Conservation (phyloP, 2,797 vertebrate species). For the Pangasius sanitwongsei region DNA sequence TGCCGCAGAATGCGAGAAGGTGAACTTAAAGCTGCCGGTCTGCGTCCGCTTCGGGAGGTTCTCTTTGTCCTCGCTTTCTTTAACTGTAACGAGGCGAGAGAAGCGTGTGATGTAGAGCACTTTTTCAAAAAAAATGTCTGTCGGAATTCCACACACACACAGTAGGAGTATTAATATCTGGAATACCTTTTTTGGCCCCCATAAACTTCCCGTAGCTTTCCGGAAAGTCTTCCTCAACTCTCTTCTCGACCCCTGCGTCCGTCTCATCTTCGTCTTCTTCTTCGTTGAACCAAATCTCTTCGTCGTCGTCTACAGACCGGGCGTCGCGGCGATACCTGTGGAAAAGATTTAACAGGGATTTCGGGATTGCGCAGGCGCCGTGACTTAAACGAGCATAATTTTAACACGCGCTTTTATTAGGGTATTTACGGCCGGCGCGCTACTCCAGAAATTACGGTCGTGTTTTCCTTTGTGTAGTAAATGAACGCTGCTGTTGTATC, state of each 20-base stretch:
- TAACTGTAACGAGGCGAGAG: slow-evolving; percentile 70
- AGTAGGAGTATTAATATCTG: not conserved
- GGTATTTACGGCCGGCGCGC: not conserved
- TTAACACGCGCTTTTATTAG: not conserved
- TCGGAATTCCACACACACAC: not conserved
- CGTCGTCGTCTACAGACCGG: slow-evolving; percentile 90
- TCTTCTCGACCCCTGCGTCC: slow-evolving; percentile 89
- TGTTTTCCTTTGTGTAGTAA: not conserved
- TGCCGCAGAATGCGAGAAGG: slow-evolving; percentile 80
- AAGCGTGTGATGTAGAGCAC: not conserved
- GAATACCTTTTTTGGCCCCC: slow-evolving; percentile 95
- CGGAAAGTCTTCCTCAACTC: slow-evolving; percentile 92
- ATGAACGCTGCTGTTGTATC: not conserved
- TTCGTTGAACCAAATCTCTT: slow-evolving; percentile 98
- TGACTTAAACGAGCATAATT: not conserved
- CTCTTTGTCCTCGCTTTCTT: slow-evolving; percentile 86
- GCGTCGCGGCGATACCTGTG: slow-evolving; percentile 91
- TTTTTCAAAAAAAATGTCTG: not conserved
- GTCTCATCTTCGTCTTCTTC: slow-evolving; percentile 94
- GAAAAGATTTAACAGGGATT: too few species aligned
- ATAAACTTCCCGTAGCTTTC: slow-evolving; percentile 98
- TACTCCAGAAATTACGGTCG: not conserved
- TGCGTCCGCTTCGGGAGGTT: slow-evolving; percentile 77
- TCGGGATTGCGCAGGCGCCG: not conserved
- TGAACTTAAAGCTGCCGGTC: slow-evolving; percentile 80